Percentiles rank a stretch among this genome's conserved stretches.
These are phyloP conservation scores for Ctenochaetus hawaiiensis DNA, from an alignment of 2,797 vertebrate genomes.

Conservation along the genomic window DNA sequence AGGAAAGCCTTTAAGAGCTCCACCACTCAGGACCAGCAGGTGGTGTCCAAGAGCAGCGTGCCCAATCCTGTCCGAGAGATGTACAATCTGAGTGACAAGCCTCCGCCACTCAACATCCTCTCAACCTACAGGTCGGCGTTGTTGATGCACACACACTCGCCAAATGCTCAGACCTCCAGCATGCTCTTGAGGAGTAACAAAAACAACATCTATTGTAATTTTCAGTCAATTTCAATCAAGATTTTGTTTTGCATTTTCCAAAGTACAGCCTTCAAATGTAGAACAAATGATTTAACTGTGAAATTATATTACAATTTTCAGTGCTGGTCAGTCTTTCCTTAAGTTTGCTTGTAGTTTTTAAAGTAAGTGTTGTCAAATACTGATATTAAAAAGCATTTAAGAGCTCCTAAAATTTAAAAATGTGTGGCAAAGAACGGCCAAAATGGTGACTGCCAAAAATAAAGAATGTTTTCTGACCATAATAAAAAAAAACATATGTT, in stretches of 20 bases:
- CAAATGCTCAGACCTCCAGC: not conserved
- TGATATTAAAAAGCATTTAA: no score
- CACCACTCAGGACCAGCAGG: slow-evolving; percentile 96
- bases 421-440: no score
- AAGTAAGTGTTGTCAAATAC: no score
- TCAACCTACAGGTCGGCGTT: slow-evolving; percentile 90
- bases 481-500: not conserved
- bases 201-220: not conserved
- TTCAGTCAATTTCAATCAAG: no score
- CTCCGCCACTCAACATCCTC: slow-evolving; percentile 95
- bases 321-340: not conserved
- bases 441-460: no score
- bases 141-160: not conserved
- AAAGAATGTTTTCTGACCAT: no score
- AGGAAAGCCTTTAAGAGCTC: slow-evolving; percentile 99
- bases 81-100: slow-evolving; percentile 95
- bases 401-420: no score
- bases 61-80: slow-evolving; percentile 94
- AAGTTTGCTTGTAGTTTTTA: not conserved
- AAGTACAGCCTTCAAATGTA: not conserved
- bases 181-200: not conserved
- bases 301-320: not conserved
- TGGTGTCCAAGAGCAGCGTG: slow-evolving; percentile 96
- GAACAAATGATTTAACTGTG: not conserved
- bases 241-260: not conserved